phyloP scores from a whole-genome alignment of 2,888 invertebrate genomes.

The Sycophila texana region DNA sequence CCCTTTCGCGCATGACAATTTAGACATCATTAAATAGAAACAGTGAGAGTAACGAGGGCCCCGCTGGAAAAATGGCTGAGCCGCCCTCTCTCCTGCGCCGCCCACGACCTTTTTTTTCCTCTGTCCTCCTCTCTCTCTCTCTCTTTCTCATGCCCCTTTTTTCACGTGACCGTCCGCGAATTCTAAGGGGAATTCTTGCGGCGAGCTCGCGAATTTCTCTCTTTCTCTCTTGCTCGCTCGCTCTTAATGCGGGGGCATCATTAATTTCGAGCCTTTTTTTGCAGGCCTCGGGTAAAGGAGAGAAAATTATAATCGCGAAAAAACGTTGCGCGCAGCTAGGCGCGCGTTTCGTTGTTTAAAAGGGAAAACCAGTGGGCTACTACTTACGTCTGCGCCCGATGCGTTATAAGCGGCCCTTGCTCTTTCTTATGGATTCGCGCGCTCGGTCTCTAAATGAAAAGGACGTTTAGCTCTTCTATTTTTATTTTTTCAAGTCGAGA shows the following conservation, averaged over 20 bases:
- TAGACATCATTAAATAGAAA: constrained; percentile 69
- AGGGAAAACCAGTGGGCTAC: constrained; percentile 18
- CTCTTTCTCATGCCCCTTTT: constrained; percentile 13
- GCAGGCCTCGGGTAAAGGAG: constrained; percentile 16
- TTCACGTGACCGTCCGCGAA: constrained; percentile 55
- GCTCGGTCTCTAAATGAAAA: background rate
- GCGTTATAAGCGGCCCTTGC: constrained; percentile 9
- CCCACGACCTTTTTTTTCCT: constrained; percentile 4
- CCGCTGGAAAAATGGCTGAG: constrained; percentile 60
- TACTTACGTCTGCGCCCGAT: constrained; percentile 33
- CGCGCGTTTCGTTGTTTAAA: constrained; percentile 28
- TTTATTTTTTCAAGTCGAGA: background rate
- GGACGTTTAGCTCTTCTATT: background rate
- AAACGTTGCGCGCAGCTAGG: constrained; percentile 27
- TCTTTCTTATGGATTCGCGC: constrained; percentile 22
- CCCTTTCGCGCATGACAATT: constrained; percentile 64
- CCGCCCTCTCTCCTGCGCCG: constrained; percentile 1
- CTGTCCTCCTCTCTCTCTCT: constrained; percentile 22
- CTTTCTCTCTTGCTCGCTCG: constrained; percentile 16
- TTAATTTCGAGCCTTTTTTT: constrained; percentile 57
- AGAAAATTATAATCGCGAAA: constrained; percentile 50
- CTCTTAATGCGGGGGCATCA: constrained; percentile 57
- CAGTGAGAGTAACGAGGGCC: constrained; percentile 60
- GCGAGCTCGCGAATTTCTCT: constrained; percentile 18
- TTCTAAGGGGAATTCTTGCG: constrained; percentile 62